Base-by-base conservation (phyloP, 2,888 invertebrate genomes). In the Lycaena phlaeas region DNA sequence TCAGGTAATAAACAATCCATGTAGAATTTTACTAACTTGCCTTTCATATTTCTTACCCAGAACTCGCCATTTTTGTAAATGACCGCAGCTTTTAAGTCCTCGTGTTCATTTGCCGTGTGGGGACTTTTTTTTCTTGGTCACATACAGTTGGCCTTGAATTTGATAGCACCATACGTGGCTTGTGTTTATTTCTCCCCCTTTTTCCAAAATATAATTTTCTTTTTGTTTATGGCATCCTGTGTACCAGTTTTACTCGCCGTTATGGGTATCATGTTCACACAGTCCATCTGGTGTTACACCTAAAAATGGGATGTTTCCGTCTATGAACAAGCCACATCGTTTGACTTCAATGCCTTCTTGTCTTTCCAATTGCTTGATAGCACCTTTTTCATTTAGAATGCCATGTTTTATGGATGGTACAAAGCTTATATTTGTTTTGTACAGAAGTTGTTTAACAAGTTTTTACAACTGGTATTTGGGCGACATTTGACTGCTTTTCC, bases 401-500 rank as follows among this genome's bases (percentile, higher is more conserved):
- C 42, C 36, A 28, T 43, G 43, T 14, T 26, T 14, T 14, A 36
- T 14, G 2, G 26, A 36, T 14, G 11, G 14, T 9, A 36, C n/a
- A 3, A 26, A 3, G 3, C 11, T 14, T 26, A 36, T 36, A n/a
- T 11, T 6, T 4, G 6, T 14, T 36, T 14, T 14, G 26, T 34
- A 18, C 11, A 36, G 14, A 9, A 36, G 9, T n/a, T 22, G 14
- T 36, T 25, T 36, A 4, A 25, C 26, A 14, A 36, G 7, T 25
- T 18, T 25, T 6, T 9, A 7, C 14, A 28, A 6, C 36, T 36
- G n/a, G 11, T 25, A 26, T 12, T 11, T 11, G 10, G 17, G 11
- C 25, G 25, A 25, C 40, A 10, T 36, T 46, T 50, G 7, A 46
- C 27, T 12, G 46, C 31, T 27, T 41, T 46, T 1, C 44, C 44